Base-by-base conservation (phyloP, 2,888 invertebrate genomes). In the Didymodactylos carnosus region DNA sequence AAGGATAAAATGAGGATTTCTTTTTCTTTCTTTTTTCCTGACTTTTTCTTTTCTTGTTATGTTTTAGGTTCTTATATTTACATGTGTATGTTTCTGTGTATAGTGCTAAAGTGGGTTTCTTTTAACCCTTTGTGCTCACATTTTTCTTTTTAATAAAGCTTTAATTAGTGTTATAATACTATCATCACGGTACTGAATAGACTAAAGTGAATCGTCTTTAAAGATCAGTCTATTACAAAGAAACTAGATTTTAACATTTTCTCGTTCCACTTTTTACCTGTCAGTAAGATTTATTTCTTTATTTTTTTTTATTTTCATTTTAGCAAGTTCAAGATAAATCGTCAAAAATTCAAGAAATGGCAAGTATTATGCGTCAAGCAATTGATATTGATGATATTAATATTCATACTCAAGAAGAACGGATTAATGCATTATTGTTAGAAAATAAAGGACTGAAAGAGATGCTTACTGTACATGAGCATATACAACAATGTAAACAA, bases 331-430 rank as follows among this genome's bases (percentile, higher is more conserved):
- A 80, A 77, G 76, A 78, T 19, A 77, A 77, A 70, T 77, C 91
- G 19, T 91, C 91, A 78, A 90, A 92, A 84, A 92, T 95, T 79
- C 89, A 90, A 83, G 94, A 95, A 85, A 94, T 95, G 94, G 92
- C 91, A 70, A 89, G 89, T 39, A 89, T 95, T 29, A 95, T 95
- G 93, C 89, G 90, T 81, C 88, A 89, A 80, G 92, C 94, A 7
- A 89, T 91, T 7, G 86, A 87, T 72, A 85, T 91, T 77, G 94
- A 94, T 81, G 93, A 94, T 80, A 87, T 88, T 76, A 88, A 87
- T 72, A 86, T 88, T 62, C 86, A 88, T 76, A 88, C 88, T 80
- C 89, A 89, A 78, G 88, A 90, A 78, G 91, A 92, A 84, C 83
- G 88, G 77, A 87, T 92, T 80, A 88, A 89, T 74, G 88, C 88